Base-by-base conservation (phyloP, 92 coral and sea anemone species). In the Porites cylindrica region DNA sequence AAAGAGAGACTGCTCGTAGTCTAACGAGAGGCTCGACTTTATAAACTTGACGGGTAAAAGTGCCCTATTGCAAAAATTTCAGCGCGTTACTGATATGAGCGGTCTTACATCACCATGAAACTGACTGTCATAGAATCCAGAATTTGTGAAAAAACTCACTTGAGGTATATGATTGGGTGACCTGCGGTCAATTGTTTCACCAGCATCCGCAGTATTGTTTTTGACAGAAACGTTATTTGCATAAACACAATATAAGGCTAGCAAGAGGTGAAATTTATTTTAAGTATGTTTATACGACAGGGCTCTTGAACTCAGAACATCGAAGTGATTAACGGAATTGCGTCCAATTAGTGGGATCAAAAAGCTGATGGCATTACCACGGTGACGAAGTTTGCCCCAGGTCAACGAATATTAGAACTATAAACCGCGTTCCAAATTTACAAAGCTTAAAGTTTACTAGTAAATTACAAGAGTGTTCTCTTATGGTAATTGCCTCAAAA, bases 401-500 rank as follows among this genome's bases (percentile, higher is more conserved):
- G 38, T 16, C 23, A 59, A 60, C n/a, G 21, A 10, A 51, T 12
- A 11, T 50, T 66, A 51, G 16, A 66, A 56, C 29, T 77, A 59
- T 78, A 38, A 23, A 18, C 24, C 17, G 19, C n/a, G 52, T 50
- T 62, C 54, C 12, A 29, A 29, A 29, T 29, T 29, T 29, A 29
- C 32, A 29, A 64, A 10, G 79, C 14, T 12, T 8, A 23, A 52
- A 64, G 81, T 83, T 83, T 74, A 83, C 87, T 83, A 73, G 21
- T 54, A 61, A 60, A 62, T 63, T 47, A 38, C 80, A 77, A 74
- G 73, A 73, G 51, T 60, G 50, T 6, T 74, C 60, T 73, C 73
- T 74, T 53, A 83, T 83, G 89, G 18, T 76, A 85, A 85, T 85
- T 12, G 51, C 51, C 7, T 74, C 82, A 56, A 77, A 32, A 68